phyloP scores from a whole-genome alignment of 2,888 invertebrate genomes.

The Dryococelus australis region DNA sequence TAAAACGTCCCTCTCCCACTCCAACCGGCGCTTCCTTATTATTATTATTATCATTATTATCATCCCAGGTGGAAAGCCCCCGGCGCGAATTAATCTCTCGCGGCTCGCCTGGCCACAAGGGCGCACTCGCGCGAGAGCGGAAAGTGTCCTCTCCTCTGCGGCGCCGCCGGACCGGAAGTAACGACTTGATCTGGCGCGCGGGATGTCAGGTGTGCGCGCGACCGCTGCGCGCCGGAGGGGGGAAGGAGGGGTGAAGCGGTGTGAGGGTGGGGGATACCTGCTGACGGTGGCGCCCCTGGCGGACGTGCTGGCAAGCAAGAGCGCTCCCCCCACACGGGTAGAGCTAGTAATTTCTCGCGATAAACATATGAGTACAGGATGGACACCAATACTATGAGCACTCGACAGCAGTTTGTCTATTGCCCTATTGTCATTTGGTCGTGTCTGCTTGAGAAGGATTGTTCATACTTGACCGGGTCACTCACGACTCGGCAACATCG shows the following conservation, averaged over 20 bases:
- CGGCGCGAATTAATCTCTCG: constrained; percentile 7
- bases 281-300: background rate
- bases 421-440: no score
- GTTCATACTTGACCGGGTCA: no score
- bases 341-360: no score
- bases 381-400: no score
- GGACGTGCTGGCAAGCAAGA: background rate
- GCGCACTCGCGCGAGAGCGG: background rate
- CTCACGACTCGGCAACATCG: no score
- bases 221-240: background rate
- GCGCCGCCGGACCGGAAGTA: background rate
- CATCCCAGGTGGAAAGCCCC: background rate
- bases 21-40: background rate
- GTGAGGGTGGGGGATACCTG: background rate
- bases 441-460: no score
- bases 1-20: background rate
- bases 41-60: background rate
- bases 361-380: no score
- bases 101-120: constrained; percentile 16
- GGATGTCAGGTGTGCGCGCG: background rate
- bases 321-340: background rate
- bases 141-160: background rate
- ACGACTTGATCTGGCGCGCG: constrained; percentile 10
- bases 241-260: background rate
- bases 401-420: no score